Evolutionary conservation across 2,888 invertebrate species (phyloP).

Genomic region (Pachycephus smyrnensis): DNA sequence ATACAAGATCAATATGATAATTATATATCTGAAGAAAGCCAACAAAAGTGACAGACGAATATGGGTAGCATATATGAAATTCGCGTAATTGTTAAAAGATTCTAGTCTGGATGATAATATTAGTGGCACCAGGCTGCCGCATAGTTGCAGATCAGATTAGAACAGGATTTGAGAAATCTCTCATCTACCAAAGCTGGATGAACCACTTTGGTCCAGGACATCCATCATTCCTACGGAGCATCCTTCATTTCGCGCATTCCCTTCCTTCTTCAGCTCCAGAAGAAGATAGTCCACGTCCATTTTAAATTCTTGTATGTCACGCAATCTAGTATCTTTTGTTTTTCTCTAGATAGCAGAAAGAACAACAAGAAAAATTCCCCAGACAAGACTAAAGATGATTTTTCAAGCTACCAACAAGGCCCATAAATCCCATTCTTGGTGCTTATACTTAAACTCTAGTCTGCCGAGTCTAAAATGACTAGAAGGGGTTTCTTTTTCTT

Average conservation of each 20-base stretch:
- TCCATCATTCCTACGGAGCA: slow-evolving; percentile 50
- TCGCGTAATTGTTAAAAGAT: background rate
- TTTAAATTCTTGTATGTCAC: background rate
- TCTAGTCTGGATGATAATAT: background rate
- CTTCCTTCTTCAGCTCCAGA: slow-evolving; percentile 1
- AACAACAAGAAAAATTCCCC: slow-evolving; percentile 10
- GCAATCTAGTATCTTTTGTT: slow-evolving; percentile 1
- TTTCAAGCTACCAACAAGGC: background rate
- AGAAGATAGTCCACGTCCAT: slow-evolving; percentile 7
- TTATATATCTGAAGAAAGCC: background rate
- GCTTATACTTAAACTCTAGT: background rate
- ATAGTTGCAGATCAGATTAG: slow-evolving; percentile 48
- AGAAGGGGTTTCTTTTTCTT: background rate
- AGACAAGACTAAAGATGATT: background rate
- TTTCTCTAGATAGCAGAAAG: background rate
- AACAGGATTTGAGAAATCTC: slow-evolving; percentile 40
- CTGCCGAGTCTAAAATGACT: background rate
- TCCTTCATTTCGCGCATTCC: slow-evolving; percentile 53
- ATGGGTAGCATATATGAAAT: background rate
- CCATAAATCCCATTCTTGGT: background rate
- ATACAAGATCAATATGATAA: background rate
- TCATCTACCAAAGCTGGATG: slow-evolving; percentile 4
- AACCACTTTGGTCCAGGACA: slow-evolving; percentile 22
- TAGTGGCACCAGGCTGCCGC: slow-evolving; percentile 12
- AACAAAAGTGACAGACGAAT: background rate